Percentiles rank a stretch among this genome's conserved stretches.
Conservation (phyloP, 2,113 vertebrate genomes). For the Barnardius zonarius region DNA sequence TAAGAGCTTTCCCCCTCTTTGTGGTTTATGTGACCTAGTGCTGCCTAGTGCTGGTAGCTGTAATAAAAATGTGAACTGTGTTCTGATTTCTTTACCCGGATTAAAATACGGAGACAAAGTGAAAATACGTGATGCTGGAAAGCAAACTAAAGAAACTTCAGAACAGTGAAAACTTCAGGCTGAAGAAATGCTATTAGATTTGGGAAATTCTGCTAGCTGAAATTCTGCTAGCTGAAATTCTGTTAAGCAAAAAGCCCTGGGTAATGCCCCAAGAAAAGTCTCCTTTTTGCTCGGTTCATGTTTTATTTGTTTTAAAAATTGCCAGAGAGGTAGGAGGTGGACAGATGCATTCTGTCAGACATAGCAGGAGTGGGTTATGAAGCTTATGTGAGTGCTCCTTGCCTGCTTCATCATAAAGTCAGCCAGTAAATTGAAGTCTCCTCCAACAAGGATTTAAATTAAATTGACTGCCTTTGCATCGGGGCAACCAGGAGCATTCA, state of each 20-base stretch:
- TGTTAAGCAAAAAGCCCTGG: not conserved
- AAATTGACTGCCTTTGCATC: slow-evolving; percentile 48
- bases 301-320: slow-evolving; percentile 44
- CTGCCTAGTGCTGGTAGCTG: not conserved
- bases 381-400: not conserved
- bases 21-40: not conserved
- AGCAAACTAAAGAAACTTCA: not conserved
- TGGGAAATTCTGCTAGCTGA: not conserved
- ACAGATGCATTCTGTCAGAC: slow-evolving; percentile 13
- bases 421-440: slow-evolving; percentile 49
- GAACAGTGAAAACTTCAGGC: not conserved
- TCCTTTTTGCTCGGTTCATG: not conserved
- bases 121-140: not conserved
- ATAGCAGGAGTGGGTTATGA: not conserved
- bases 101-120: not conserved
- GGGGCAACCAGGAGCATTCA: slow-evolving; percentile 45
- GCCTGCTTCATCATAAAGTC: slow-evolving; percentile 33
- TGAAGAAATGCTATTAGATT: not conserved
- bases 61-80: not conserved
- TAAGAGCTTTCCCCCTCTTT: not conserved
- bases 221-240: not conserved
- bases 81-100: not conserved
- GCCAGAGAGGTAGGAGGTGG: not conserved
- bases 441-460: slow-evolving; percentile 46
- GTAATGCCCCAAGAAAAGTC: not conserved